A percentile compares a stretch with the other conserved stretches of the same genome.
phyloP scores from a whole-genome alignment of 2,113 vertebrate species.

The Calyptommatus sinebrachiatus region DNA sequence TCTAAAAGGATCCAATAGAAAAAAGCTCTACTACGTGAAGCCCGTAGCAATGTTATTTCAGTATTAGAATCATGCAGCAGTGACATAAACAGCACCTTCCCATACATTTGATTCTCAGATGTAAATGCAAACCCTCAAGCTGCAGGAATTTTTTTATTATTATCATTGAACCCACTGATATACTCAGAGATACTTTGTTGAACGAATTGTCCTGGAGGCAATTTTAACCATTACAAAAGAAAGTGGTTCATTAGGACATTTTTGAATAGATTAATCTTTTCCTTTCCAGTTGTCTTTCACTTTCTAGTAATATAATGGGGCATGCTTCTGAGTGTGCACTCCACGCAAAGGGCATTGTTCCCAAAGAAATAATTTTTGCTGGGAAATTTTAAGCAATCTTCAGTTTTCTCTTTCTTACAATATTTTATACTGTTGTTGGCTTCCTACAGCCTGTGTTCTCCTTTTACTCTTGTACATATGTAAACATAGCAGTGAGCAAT shows the following conservation, averaged over 20 bases:
- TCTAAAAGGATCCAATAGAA: neutral
- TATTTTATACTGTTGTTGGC: slow-evolving; percentile 67
- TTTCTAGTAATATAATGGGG: slow-evolving; percentile 26
- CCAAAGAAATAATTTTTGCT: slow-evolving; percentile 47
- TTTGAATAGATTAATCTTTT: slow-evolving; percentile 14
- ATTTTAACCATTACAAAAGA: slow-evolving; percentile 15
- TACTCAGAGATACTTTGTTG: slow-evolving; percentile 35
- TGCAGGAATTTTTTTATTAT: slow-evolving; percentile 13
- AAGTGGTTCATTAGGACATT: slow-evolving; percentile 11
- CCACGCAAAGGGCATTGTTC: slow-evolving; percentile 26
- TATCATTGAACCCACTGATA: neutral
- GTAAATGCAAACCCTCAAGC: slow-evolving; percentile 11
- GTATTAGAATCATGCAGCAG: slow-evolving; percentile 24
- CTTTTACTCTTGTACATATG: slow-evolving; percentile 86
- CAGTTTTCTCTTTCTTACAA: slow-evolving; percentile 55
- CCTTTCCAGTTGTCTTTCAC: slow-evolving; percentile 6
- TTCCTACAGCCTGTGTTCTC: slow-evolving; percentile 73
- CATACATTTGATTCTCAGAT: slow-evolving; percentile 23
- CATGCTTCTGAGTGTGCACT: slow-evolving; percentile 25
- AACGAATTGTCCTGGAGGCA: neutral
- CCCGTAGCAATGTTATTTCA: neutral
- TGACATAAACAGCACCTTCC: slow-evolving; percentile 31
- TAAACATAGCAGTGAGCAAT: slow-evolving; percentile 86
- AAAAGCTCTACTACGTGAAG: neutral
- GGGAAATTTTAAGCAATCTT: slow-evolving; percentile 14